Evolutionary conservation across 2,113 vertebrate species (phyloP), one percentile per base, ranked within the genome.

Genomic region (Barbus barbus): DNA sequence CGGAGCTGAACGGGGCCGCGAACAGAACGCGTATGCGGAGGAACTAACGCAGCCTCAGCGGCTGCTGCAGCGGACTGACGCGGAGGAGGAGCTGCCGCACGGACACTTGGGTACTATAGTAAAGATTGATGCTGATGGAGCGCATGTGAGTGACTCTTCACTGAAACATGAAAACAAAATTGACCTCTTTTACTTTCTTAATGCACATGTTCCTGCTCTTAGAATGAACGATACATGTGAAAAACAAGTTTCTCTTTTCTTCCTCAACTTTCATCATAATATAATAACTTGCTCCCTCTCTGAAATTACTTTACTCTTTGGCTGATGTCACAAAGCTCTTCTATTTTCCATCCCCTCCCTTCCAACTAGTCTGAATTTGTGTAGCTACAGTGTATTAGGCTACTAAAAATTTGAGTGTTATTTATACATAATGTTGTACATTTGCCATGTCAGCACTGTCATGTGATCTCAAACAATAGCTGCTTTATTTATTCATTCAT

Each of bases 11-110:
- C 48, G 46, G 58, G 11, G 20, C 78, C 63, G 53, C 31, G 36
- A 41, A 18, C 53, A 24, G 36, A 81, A 44, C 69, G 41, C 82
- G 46, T 56, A 31, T 33, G 60, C 41, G 1, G 71, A 76, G 53
- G 93, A 96, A 81, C 83, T 95, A 81, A 96, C 95, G n/a, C 92
- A 95, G 89, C 98, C 98, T 89, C 95, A 95, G 89, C 91, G 96
- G 44, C 92, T 99, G 88, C 91, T 98, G 85, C 94, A 94, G 9
- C 94, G 94, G 84, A 96, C 94, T 88, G 85, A 93, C 83, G 92
- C 95, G 0, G 94, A 94, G 16, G 94, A 94, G 63, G 97, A 99
- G 88, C 91, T 97, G 69, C 91, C 90, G 65, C 96, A 94, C 92
- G 92, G 92, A 74, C 94, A 87, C 60, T 85, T 97, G 92, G 94